These are phyloP conservation scores for Staurois parvus DNA, from an alignment of 2,797 vertebrate species.

Conservation along the genomic window DNA sequence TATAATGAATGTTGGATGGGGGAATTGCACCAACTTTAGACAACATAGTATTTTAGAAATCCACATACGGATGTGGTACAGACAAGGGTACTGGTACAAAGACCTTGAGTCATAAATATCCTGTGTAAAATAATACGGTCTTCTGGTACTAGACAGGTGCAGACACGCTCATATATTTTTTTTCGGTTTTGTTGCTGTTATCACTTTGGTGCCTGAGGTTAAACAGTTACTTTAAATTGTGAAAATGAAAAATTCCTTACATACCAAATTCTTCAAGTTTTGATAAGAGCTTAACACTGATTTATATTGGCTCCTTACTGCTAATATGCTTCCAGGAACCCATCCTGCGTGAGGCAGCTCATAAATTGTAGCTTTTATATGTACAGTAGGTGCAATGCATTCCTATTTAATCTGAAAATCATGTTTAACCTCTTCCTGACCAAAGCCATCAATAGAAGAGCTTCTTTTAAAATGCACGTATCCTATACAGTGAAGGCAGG, in stretches of 20 bases:
- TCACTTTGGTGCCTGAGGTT: constrained; percentile 29
- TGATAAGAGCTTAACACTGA: constrained; percentile 49
- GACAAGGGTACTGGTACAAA: neutral
- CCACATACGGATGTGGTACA: neutral
- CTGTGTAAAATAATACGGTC: neutral
- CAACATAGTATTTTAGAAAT: neutral
- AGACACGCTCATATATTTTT: constrained; percentile 12
- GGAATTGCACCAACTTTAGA: too few species aligned
- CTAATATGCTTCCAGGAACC: constrained; percentile 15
- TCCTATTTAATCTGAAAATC: constrained; percentile 8
- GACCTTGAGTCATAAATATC: neutral
- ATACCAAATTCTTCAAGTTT: constrained; percentile 52
- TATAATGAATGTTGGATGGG: neutral
- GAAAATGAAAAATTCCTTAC: constrained; percentile 51
- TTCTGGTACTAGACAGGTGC: constrained; percentile 1
- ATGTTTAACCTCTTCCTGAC: neutral
- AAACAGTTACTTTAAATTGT: constrained; percentile 26
- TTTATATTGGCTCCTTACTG: constrained; percentile 36
- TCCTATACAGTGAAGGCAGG: too few species aligned
- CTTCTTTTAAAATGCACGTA: neutral
- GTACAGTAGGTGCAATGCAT: constrained; percentile 25
- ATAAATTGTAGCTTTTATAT: constrained; percentile 27
- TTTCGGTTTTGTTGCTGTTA: constrained; percentile 14
- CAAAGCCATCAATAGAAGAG: neutral
- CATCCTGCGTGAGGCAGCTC: constrained; percentile 10